Conservation (phyloP, 1,140 invertebrate genomes). For the Heliconius melpomene region DNA sequence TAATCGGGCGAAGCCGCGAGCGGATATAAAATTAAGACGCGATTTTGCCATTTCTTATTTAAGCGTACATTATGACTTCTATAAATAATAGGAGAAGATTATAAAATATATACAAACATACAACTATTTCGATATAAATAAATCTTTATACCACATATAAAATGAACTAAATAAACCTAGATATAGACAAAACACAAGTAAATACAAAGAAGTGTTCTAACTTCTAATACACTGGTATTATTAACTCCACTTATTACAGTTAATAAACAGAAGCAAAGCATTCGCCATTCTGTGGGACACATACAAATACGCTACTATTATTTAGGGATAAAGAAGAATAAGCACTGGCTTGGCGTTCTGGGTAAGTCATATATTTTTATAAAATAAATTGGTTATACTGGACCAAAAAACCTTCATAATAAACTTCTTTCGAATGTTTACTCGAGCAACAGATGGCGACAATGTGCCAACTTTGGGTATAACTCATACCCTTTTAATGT, state of each 20-base stretch:
- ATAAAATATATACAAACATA: background rate
- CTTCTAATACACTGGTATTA: conserved; percentile 6
- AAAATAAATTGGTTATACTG: conserved; percentile 28
- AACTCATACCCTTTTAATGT: conserved; percentile 78
- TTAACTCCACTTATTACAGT: conserved; percentile 13
- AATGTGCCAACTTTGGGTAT: conserved; percentile 70
- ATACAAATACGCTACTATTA: conserved; percentile 33
- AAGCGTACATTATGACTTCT: too few species aligned
- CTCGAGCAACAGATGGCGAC: conserved; percentile 65
- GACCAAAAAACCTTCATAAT: conserved; percentile 56
- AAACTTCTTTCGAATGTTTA: conserved; percentile 54
- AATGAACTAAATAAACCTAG: background rate
- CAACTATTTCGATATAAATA: background rate
- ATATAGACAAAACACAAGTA: background rate
- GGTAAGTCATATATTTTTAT: conserved; percentile 23
- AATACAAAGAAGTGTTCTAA: background rate
- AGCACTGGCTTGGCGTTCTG: conserved; percentile 8
- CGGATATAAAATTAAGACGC: too few species aligned
- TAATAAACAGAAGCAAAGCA: conserved; percentile 27
- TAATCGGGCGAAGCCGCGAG: too few species aligned
- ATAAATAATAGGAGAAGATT: too few species aligned
- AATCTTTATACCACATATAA: background rate
- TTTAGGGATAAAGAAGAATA: conserved; percentile 32
- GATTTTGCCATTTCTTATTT: too few species aligned
- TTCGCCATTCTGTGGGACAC: conserved; percentile 24